These are phyloP conservation scores for Callocephalon fimbriatum DNA, from an alignment of 2,113 vertebrate genomes.

Conservation along the genomic window DNA sequence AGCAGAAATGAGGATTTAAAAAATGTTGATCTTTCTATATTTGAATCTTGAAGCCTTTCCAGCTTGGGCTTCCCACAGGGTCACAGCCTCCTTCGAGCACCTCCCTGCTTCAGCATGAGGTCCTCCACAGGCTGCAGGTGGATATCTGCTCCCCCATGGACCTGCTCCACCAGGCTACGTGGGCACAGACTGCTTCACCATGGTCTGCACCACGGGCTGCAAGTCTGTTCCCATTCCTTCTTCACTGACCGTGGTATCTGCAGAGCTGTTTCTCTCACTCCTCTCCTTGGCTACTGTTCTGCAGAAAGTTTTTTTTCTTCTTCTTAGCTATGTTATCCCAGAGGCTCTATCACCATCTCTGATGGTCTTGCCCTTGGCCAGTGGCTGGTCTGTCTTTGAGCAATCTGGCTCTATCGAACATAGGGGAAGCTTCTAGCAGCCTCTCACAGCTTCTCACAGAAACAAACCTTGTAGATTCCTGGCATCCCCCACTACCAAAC, in stretches of 20 bases:
- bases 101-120: background rate
- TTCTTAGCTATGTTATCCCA: background rate
- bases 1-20: background rate
- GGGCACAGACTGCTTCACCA: background rate
- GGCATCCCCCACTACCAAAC: background rate
- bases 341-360: background rate
- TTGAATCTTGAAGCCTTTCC: background rate
- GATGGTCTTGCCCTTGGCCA: background rate
- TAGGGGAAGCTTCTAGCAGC: rapidly evolving
- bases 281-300: background rate
- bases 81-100: background rate
- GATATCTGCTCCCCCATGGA: background rate
- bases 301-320: background rate
- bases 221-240: background rate
- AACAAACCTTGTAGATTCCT: background rate
- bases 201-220: background rate
- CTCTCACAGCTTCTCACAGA: background rate
- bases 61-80: background rate
- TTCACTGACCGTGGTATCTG: background rate
- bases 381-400: background rate
- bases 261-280: background rate
- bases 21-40: background rate
- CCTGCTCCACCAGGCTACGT: background rate
- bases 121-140: background rate
- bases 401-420: background rate